These are phyloP conservation scores for Puntigrus tetrazona DNA, from an alignment of 2,113 vertebrate genomes.

Conservation along the genomic window DNA sequence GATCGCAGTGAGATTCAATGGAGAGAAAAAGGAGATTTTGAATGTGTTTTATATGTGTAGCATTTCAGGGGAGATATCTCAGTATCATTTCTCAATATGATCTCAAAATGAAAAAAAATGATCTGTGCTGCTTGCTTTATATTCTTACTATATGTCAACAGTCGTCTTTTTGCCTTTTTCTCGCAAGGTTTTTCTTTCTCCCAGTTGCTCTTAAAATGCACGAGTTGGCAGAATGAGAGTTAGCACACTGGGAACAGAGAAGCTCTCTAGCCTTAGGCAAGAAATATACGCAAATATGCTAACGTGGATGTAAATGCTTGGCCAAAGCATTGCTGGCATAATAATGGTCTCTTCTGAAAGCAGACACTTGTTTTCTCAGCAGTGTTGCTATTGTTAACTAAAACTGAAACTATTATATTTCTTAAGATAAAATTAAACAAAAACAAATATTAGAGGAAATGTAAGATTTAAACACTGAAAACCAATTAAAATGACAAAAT, in stretches of 20 bases:
- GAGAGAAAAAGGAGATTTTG: background rate
- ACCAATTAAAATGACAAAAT: no score
- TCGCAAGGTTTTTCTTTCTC: background rate
- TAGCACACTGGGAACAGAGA: background rate
- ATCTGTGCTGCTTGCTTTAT: background rate
- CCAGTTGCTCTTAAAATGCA: conserved; percentile 27
- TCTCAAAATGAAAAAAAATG: background rate
- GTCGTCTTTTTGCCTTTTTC: background rate
- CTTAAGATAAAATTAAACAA: no score
- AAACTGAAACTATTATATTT: background rate
- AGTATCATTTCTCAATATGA: background rate
- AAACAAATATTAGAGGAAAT: background rate
- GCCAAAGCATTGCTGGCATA: background rate
- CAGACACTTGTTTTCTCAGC: conserved; percentile 4
- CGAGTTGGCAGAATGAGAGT: background rate
- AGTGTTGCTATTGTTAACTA: background rate
- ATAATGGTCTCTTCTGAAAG: background rate
- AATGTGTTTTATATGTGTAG: background rate
- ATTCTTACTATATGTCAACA: background rate
- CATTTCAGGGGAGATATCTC: background rate
- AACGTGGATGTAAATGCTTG: conserved; percentile 10
- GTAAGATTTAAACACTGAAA: no score
- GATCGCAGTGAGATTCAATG: background rate
- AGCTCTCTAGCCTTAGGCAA: conserved; percentile 18
- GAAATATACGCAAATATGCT: conserved; percentile 1